Base-by-base conservation (phyloP, 2,888 invertebrate species). In the Thera britannica region DNA sequence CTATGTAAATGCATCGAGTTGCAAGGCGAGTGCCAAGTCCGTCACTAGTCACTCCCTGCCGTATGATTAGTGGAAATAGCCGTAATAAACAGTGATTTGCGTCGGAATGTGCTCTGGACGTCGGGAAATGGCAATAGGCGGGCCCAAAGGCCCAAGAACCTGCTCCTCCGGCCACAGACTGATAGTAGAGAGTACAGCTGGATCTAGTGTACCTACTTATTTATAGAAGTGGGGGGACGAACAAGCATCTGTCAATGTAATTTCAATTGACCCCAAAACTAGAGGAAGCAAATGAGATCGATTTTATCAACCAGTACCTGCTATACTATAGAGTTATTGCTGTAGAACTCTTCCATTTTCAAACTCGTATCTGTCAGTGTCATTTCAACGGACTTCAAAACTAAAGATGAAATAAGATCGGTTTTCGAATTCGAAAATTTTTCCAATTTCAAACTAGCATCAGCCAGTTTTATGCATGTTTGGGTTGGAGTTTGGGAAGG, bases 1-100 rank as follows among this genome's bases (percentile, higher is more conserved):
- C 46, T 46, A 34, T 34, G 36, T 38, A 48, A 55, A 46, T 35
- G 58, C 52, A 35, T 8, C 35, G 8, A 34, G 36, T 11, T 38
- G 52, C 1, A 55, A 11, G 36, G 65, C 65, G 23, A 65, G 65
- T 59, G 62, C 65, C 66, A 71, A 64, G 61, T 62, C 61, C 57
- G 52, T 48, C 63, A 60, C 57, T 44, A 34, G 58, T 54, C 52
- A 62, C 48, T 58, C 57, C 48, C 5, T 35, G 36, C 52, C 6
- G 48, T 65, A 62, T 81, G 81, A 81, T 82, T 82, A 84, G 80
- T 79, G 73, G 77, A 81, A 87, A 87, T 85, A 81, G 83, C 85
- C 67, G 78, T 89, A 89, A 90, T 90, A 88, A 89, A 88, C 85
- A 85, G 88, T 88, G 84, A 88, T 90, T 90, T 89, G 85, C 65